Evolutionary conservation across 2,113 vertebrate species (phyloP).

Genomic region (Telmatochromis bifrenatus): DNA sequence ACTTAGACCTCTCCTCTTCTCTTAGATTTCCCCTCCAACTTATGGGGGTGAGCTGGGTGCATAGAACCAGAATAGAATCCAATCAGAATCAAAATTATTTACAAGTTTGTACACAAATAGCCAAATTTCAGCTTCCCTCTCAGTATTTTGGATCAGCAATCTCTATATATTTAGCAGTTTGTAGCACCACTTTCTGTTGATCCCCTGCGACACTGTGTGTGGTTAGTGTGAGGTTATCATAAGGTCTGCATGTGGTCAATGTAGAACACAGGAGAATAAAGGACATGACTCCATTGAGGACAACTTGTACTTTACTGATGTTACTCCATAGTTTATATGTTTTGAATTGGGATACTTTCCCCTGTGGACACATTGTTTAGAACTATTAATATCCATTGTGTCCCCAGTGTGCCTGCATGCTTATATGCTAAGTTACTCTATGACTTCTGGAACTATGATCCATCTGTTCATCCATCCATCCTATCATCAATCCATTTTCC

Average conservation of each 20-base stretch:
- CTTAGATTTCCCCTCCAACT: not conserved
- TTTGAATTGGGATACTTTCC: not conserved
- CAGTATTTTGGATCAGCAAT: not conserved
- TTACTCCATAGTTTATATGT: not conserved
- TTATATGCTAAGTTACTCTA: not conserved
- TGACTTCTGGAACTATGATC: not conserved
- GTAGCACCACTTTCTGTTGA: not conserved
- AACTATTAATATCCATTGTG: not conserved
- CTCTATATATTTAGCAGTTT: not conserved
- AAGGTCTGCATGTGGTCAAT: constrained; percentile 10
- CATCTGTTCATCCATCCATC: not conserved
- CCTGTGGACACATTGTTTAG: not conserved
- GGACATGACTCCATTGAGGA: not conserved
- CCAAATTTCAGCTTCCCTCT: not conserved
- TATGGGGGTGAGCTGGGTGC: not conserved
- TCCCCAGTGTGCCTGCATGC: not conserved
- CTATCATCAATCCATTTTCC: not conserved
- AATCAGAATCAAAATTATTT: not conserved
- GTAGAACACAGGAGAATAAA: not conserved
- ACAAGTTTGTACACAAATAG: not conserved
- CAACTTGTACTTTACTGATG: not conserved
- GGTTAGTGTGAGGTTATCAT: constrained; percentile 19
- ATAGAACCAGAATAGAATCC: not conserved
- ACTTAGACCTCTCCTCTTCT: not conserved
- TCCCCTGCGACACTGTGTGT: constrained; percentile 12